phyloP scores from a whole-genome alignment of 2,888 invertebrate genomes.

The Chymomyza amoena region DNA sequence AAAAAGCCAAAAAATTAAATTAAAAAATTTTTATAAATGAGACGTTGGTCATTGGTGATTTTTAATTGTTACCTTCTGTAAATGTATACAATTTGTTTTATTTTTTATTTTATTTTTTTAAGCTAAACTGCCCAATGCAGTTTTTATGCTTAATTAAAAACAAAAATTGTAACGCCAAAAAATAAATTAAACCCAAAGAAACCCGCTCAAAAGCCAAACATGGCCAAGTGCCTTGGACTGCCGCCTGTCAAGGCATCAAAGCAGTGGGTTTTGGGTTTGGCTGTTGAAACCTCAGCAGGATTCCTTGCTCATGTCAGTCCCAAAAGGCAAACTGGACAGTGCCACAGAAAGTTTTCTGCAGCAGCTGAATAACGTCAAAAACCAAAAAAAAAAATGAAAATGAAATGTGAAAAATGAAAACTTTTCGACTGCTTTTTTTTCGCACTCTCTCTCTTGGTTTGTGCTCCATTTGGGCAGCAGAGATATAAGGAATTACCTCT shows the following conservation, averaged over 20 bases:
- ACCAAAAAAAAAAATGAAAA: constrained; percentile 13
- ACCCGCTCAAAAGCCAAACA: constrained; percentile 1
- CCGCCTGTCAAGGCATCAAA: constrained; percentile 36
- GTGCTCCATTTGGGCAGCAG: constrained; percentile 4
- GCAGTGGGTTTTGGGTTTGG: constrained; percentile 19
- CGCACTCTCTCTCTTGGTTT: neutral
- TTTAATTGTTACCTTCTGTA: constrained; percentile 57
- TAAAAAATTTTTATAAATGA: constrained; percentile 60
- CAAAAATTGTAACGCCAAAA: constrained; percentile 16
- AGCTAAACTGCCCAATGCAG: constrained; percentile 2
- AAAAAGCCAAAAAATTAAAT: constrained; percentile 36
- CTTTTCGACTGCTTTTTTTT: constrained; percentile 24
- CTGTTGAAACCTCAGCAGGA: constrained; percentile 33
- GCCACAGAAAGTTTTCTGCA: constrained; percentile 37
- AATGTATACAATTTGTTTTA: neutral
- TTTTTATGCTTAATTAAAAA: constrained; percentile 47
- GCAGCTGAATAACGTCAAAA: constrained; percentile 43
- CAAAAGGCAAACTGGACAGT: constrained; percentile 19
- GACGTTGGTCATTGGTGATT: constrained; percentile 64
- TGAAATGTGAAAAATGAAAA: constrained; percentile 34
- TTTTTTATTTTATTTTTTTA: neutral
- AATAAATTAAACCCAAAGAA: constrained; percentile 34
- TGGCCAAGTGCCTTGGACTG: constrained; percentile 3
- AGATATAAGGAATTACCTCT: neutral
- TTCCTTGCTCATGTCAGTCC: constrained; percentile 14